A percentile compares a stretch with the other conserved stretches of the same genome.
phyloP scores from a whole-genome alignment of 2,113 vertebrate genomes.

The Apeltes quadracus region DNA sequence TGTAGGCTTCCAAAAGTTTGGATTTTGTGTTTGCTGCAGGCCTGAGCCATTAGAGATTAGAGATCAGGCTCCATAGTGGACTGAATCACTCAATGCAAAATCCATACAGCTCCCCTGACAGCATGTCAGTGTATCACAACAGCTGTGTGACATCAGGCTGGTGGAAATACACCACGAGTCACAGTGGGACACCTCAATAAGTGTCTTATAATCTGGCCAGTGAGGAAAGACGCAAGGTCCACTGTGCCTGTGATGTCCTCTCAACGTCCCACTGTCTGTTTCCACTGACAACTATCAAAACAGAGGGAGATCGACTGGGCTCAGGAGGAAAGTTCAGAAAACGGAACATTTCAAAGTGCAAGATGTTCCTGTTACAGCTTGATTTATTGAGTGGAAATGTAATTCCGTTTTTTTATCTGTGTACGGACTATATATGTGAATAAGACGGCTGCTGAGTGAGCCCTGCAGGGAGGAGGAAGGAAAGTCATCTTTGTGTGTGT shows the following conservation, averaged over 20 bases:
- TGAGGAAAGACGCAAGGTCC: background rate
- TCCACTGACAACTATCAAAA: background rate
- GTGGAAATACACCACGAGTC: too few species aligned
- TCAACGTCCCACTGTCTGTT: background rate
- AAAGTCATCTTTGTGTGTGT: conserved; percentile 9
- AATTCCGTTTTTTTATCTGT: background rate
- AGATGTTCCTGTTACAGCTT: too few species aligned
- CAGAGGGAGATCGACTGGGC: background rate
- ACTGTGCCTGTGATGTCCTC: background rate
- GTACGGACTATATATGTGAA: background rate
- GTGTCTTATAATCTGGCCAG: too few species aligned
- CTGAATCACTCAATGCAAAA: background rate
- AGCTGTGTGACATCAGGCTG: conserved; percentile 4
- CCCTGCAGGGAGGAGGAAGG: conserved; percentile 7
- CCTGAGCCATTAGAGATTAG: background rate
- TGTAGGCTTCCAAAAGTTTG: background rate
- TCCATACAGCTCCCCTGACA: background rate
- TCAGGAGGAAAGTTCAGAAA: background rate
- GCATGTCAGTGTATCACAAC: conserved; percentile 2
- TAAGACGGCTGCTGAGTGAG: background rate
- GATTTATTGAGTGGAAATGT: background rate
- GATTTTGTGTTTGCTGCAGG: background rate
- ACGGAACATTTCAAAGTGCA: background rate
- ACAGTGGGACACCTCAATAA: too few species aligned
- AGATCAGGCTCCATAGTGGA: too few species aligned